phyloP scores from a whole-genome alignment of 2,113 vertebrate genomes.

The Ploceus nigricollis region DNA sequence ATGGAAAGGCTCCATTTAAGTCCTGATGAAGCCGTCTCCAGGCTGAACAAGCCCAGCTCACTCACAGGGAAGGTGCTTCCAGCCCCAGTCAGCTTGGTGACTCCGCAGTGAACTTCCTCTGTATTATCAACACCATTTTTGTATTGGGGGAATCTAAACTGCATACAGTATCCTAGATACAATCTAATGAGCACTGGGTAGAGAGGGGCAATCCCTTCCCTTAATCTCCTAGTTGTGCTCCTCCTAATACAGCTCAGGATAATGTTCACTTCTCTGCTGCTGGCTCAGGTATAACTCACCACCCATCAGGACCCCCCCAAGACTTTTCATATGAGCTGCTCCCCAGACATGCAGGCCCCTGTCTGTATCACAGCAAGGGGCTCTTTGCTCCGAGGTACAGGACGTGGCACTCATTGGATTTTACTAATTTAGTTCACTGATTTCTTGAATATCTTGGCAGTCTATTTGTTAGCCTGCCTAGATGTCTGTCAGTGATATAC shows the following conservation, averaged over 20 bases:
- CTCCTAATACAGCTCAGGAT: not conserved
- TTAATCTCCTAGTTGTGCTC: not conserved
- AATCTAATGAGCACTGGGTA: not conserved
- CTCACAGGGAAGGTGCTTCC: not conserved
- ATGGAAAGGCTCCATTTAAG: not conserved
- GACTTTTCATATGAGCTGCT: not conserved
- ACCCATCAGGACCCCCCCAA: accelerated
- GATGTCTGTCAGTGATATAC: not conserved
- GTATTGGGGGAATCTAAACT: not conserved
- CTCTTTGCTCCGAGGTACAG: not conserved
- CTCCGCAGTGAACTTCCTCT: not conserved
- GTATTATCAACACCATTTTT: not conserved
- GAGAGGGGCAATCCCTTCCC: not conserved
- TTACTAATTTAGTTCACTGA: not conserved
- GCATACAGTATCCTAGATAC: not conserved
- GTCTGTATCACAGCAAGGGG: not conserved
- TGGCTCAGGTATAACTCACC: not conserved
- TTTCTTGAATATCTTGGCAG: not conserved
- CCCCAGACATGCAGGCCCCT: not conserved
- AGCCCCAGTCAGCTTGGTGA: not conserved
- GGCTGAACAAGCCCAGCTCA: not conserved
- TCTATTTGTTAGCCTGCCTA: not conserved
- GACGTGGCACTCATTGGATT: not conserved
- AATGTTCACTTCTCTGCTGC: not conserved
- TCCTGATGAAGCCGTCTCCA: not conserved